Conservation (phyloP, 2,797 vertebrate genomes). For the Poeciliopsis presidionis region DNA sequence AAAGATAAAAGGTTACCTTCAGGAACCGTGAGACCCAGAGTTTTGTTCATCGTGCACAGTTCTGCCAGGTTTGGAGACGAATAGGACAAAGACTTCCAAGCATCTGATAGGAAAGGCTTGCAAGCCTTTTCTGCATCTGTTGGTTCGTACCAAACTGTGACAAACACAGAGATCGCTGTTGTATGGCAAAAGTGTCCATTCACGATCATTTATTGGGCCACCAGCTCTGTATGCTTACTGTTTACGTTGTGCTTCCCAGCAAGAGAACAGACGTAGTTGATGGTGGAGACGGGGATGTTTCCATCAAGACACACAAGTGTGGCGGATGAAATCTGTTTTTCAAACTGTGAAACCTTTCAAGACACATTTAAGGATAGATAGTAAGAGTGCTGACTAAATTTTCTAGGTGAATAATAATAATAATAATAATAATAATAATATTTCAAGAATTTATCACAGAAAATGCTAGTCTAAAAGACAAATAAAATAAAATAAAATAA, state of each 20-base stretch:
- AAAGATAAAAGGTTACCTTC: conserved; percentile 74
- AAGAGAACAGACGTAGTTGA: conserved; percentile 86
- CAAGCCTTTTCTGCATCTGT: conserved; percentile 88
- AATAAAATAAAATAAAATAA: neutral
- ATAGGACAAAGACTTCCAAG: conserved; percentile 88
- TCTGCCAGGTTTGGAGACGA: conserved; percentile 89
- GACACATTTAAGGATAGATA: conserved; percentile 9
- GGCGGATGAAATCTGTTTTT: conserved; percentile 82
- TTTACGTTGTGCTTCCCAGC: conserved; percentile 80
- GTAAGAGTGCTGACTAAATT: neutral
- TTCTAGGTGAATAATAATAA: no score
- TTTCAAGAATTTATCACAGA: neutral
- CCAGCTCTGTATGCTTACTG: conserved; percentile 70
- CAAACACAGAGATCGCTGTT: conserved; percentile 30
- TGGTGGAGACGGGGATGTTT: conserved; percentile 87
- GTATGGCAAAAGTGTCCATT: conserved; percentile 6
- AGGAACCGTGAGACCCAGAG: conserved; percentile 82
- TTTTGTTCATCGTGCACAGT: conserved; percentile 85
- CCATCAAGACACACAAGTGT: conserved; percentile 88
- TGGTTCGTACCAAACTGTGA: conserved; percentile 91
- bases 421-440: no score
- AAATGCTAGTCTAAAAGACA: neutral
- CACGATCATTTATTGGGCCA: neutral
- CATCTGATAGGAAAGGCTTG: conserved; percentile 90
- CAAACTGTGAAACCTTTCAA: conserved; percentile 87